Conservation (phyloP, 2,888 invertebrate genomes). For the Rhamnusium bicolor region DNA sequence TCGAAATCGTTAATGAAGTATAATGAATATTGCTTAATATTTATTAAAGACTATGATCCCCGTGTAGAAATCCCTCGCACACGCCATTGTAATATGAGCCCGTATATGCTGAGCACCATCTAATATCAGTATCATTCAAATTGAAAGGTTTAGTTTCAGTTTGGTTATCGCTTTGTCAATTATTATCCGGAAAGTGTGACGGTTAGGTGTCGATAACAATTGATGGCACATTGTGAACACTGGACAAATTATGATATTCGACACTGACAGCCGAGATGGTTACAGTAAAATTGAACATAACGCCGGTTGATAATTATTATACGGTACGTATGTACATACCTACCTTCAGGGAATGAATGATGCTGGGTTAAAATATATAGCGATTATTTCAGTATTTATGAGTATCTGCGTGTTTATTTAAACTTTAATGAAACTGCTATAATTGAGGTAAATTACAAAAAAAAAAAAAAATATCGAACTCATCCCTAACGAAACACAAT, state of each 20-base stretch:
- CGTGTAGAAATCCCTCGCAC: not conserved
- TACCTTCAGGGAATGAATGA: not conserved
- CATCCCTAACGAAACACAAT: not conserved
- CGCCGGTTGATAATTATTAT: slow-evolving; percentile 41
- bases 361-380: not conserved
- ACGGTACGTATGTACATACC: slow-evolving; percentile 45
- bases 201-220: slow-evolving; percentile 25
- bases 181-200: not conserved
- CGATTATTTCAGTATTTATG: not conserved
- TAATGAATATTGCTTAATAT: no score
- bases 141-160: slow-evolving; percentile 22
- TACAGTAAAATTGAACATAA: slow-evolving; percentile 54
- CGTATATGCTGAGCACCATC: slow-evolving; percentile 5
- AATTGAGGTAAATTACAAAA: not conserved
- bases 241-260: slow-evolving; percentile 36
- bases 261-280: slow-evolving; percentile 50
- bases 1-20: no score
- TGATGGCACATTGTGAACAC: slow-evolving; percentile 20
- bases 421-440: not conserved
- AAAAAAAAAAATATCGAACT: not conserved
- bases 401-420: not conserved
- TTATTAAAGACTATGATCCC: not conserved
- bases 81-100: slow-evolving; percentile 10
- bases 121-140: slow-evolving; percentile 6
- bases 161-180: slow-evolving; percentile 17